These are phyloP conservation scores for Capricornis sumatraensis DNA, from an alignment of 2,113 vertebrate species.

Conservation along the genomic window DNA sequence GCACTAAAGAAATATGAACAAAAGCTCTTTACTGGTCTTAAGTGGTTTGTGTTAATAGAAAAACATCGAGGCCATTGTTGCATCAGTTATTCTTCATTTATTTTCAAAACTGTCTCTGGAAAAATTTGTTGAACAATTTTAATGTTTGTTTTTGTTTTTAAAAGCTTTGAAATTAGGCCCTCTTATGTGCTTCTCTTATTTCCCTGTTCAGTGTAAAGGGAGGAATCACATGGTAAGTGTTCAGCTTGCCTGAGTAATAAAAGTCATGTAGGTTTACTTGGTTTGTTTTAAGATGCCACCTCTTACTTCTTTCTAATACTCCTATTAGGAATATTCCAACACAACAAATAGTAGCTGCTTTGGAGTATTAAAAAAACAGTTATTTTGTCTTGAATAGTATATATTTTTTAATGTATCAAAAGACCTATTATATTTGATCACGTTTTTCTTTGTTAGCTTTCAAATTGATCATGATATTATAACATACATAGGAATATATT, in stretches of 20 bases:
- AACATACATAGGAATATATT: background rate
- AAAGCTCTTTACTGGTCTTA: background rate
- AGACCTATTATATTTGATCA: background rate
- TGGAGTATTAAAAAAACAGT: background rate
- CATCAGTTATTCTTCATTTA: background rate
- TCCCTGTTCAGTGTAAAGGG: slow-evolving; percentile 75
- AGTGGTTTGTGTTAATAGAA: background rate
- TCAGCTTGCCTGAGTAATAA: slow-evolving; percentile 5
- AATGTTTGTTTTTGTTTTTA: slow-evolving; percentile 75
- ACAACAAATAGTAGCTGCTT: background rate
- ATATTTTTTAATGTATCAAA: background rate
- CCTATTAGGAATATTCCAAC: background rate
- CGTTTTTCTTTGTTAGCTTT: background rate
- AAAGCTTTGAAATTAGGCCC: slow-evolving; percentile 75
- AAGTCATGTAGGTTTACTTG: background rate
- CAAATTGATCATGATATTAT: background rate
- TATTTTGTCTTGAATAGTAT: background rate
- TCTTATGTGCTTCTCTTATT: slow-evolving; percentile 69
- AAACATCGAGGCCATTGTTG: background rate
- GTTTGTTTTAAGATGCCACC: background rate
- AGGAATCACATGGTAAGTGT: slow-evolving; percentile 79
- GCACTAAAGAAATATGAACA: background rate
- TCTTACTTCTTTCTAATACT: background rate
- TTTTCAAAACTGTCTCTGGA: slow-evolving; percentile 37
- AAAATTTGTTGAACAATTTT: slow-evolving; percentile 57